A percentile compares a stretch with the other conserved stretches of the same genome.
These are phyloP conservation scores for Tridacna crocea DNA, from an alignment of 2,888 invertebrate species.

Conservation along the genomic window DNA sequence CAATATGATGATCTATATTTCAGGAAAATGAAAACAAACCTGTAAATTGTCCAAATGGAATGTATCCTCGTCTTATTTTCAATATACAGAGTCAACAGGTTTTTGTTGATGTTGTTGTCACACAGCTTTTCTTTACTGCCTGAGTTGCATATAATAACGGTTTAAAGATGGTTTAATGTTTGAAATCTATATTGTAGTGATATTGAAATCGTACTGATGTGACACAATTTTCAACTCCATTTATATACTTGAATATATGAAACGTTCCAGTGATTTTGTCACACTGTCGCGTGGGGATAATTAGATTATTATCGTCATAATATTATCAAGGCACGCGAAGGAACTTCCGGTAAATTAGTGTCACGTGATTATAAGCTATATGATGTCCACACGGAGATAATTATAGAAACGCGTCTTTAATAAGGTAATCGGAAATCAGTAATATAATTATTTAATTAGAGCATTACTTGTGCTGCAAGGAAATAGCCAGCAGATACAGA, in stretches of 20 bases:
- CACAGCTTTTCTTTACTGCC: not conserved
- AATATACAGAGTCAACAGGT: not conserved
- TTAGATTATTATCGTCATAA: not conserved
- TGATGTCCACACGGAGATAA: not conserved
- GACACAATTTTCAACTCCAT: too few relatives aligned
- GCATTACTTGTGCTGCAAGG: not conserved
- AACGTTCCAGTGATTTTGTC: not conserved
- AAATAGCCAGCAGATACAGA: not conserved
- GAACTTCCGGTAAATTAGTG: not conserved
- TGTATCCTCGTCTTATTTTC: too few relatives aligned
- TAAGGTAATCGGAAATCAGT: not conserved
- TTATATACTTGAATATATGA: too few relatives aligned
- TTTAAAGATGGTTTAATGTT: not conserved
- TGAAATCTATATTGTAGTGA: not conserved
- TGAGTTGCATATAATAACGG: not conserved
- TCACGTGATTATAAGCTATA: not conserved
- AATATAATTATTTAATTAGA: not conserved
- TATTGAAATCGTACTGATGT: not conserved
- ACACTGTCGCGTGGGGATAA: slow-evolving; percentile 2
- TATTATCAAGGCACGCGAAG: not conserved
- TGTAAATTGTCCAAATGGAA: too few relatives aligned
- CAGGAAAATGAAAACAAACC: too few relatives aligned
- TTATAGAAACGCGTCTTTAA: not conserved
- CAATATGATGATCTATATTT: too few relatives aligned
- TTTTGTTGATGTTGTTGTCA: not conserved